Base-by-base conservation (phyloP, 2,113 vertebrate species). In the Hippoglossus stenolepis region DNA sequence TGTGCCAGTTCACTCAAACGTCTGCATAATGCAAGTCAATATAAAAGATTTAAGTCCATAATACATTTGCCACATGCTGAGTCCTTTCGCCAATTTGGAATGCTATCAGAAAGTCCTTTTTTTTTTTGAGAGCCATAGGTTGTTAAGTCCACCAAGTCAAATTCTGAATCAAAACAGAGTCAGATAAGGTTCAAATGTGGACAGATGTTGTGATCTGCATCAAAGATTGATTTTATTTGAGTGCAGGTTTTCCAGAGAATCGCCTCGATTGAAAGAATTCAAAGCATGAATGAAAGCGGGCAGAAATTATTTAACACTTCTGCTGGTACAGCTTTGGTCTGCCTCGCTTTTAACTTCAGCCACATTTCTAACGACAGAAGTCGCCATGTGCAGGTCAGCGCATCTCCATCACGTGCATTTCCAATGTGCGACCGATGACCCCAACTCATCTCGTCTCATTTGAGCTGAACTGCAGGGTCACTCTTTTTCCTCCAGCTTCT, bases 161-260 rank as follows among this genome's bases (percentile, higher is more conserved):
- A 67, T 20, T 15, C 15, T n/a, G 51, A 51, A 60, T 47, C 24
- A 53, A 45, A 45, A 45, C 43, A 45, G 12, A 14, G 2, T 14
- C 14, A 15, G 43, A 45, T 13, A 15, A 45, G 43, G 43, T 45
- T 45, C 11, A 12, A 15, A 45, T 45, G 43, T 45, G 43, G 43
- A 13, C 43, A 4, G 54, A 68, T 74, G 49, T 54, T 70, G 47
- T 73, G 51, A 51, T 77, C 66, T 49, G 47, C 53, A 78, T 80
- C 35, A 85, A 83, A 80, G 9, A 85, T 64, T 60, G 40, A 79
- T 73, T 67, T 59, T 23, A 74, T 71, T 64, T 70, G 56, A 77
- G 64, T 51, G 65, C 61, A 78, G 26, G 20, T 69, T 73, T 81
- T 72, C 28, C 28, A 15, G 43, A 45, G 43, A 45, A 45, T 45